Evolutionary conservation across 2,888 invertebrate genomes (phyloP).

Genomic region (Argyresthia goedartella): DNA sequence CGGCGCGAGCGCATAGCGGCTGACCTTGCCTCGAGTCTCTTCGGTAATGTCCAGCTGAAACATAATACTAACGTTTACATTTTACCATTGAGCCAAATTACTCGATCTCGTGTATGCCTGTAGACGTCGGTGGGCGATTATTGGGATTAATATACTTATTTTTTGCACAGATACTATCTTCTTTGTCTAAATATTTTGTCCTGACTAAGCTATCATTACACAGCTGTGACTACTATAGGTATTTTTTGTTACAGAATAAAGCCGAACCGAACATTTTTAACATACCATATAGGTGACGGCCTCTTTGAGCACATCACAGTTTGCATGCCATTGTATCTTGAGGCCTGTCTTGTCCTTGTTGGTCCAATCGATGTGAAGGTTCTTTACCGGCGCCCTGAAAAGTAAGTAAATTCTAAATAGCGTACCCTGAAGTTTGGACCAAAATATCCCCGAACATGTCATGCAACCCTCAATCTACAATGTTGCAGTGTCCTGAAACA

Average conservation of each 20-base stretch:
- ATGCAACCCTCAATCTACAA: no score
- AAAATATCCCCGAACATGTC: no score
- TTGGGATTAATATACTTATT: no score
- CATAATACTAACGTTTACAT: background rate
- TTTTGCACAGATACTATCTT: no score
- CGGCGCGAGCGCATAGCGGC: slow-evolving; percentile 56
- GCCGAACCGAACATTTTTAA: slow-evolving; percentile 3
- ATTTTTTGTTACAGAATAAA: no score
- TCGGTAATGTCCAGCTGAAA: slow-evolving; percentile 48
- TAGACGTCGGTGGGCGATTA: background rate
- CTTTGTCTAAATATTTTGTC: no score
- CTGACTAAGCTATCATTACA: no score
- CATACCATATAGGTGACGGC: slow-evolving; percentile 74
- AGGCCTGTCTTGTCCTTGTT: slow-evolving; percentile 42
- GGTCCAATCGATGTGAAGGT: slow-evolving; percentile 61
- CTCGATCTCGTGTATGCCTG: background rate
- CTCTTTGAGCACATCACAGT: slow-evolving; percentile 67
- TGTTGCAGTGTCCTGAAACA: no score
- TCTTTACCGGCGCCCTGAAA: slow-evolving; percentile 76
- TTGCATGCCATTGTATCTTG: slow-evolving; percentile 78
- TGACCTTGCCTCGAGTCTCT: slow-evolving; percentile 32
- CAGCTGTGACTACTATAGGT: no score
- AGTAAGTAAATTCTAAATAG: background rate
- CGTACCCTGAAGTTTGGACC: no score
- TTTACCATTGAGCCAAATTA: no score